Conservation (phyloP, 1,140 invertebrate genomes). For the Tachypleus tridentatus region DNA sequence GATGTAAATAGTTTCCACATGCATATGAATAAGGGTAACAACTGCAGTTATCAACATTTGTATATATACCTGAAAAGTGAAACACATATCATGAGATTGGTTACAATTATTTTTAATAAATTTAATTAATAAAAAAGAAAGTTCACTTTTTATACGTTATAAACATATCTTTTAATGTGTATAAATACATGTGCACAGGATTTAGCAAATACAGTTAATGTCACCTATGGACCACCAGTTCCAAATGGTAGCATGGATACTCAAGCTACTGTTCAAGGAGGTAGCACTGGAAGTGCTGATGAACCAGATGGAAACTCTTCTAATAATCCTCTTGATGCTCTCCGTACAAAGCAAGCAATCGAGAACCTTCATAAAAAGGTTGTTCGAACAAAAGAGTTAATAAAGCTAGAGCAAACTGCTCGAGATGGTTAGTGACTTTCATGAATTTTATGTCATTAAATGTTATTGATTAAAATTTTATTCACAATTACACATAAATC, state of each 20-base stretch:
- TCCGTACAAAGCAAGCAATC: conserved; percentile 47
- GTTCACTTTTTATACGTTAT: neutral
- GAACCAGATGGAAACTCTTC: neutral
- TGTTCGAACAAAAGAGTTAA: conserved; percentile 69
- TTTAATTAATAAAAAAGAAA: too few relatives aligned
- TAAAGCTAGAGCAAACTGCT: conserved; percentile 76
- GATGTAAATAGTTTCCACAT: too few relatives aligned
- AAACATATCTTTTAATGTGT: neutral
- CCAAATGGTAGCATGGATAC: conserved; percentile 7
- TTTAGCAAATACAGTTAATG: neutral
- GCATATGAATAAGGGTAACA: too few relatives aligned
- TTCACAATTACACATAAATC: too few relatives aligned
- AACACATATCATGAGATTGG: too few relatives aligned
- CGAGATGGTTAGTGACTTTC: conserved; percentile 48
- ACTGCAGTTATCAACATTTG: too few relatives aligned
- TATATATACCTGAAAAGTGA: neutral
- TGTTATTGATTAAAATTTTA: neutral
- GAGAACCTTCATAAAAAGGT: conserved; percentile 78
- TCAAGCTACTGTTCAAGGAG: conserved; percentile 6
- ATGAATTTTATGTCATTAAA: conserved; percentile 1
- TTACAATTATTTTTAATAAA: too few relatives aligned
- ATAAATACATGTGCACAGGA: neutral
- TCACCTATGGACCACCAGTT: conserved; percentile 1
- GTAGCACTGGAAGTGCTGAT: conserved; percentile 8
- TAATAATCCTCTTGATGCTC: conserved; percentile 16